Percentiles rank a stretch among this genome's conserved stretches.
Conservation (phyloP, 2,113 vertebrate species). For the Leucopsar rothschildi region DNA sequence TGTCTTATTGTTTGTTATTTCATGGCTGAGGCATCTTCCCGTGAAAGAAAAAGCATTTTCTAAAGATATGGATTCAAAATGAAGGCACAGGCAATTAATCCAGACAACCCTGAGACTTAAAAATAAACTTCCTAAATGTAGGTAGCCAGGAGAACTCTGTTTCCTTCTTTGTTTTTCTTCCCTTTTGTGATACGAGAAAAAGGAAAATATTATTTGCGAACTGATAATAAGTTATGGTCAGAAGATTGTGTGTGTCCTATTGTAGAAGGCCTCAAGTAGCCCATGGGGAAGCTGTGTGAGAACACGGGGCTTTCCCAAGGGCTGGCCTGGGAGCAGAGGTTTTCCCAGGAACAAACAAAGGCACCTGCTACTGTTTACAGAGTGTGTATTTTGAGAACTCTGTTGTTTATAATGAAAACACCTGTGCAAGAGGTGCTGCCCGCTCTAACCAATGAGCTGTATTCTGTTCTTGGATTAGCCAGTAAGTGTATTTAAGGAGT, state of each 20-base stretch:
- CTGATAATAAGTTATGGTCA: background rate
- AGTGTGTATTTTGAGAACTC: too few species aligned
- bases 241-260: background rate
- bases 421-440: too few species aligned
- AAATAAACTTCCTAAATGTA: background rate
- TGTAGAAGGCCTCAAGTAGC: too few species aligned
- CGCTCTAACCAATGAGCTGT: too few species aligned
- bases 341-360: too few species aligned
- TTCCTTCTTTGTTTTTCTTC: background rate
- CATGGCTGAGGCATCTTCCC: background rate
- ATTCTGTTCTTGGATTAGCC: too few species aligned
- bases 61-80: background rate
- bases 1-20: background rate
- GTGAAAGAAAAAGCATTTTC: background rate
- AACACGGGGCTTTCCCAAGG: too few species aligned
- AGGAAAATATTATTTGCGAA: background rate
- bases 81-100: background rate
- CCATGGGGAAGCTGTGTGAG: too few species aligned
- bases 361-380: too few species aligned
- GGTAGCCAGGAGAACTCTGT: background rate
- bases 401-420: too few species aligned
- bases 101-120: fast-evolving
- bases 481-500: too few species aligned
- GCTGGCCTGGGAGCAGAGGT: too few species aligned
- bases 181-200: background rate